A percentile compares a stretch with the other conserved stretches of the same genome.
phyloP scores from a whole-genome alignment of 2,113 vertebrate genomes.

The Hippolais icterina region DNA sequence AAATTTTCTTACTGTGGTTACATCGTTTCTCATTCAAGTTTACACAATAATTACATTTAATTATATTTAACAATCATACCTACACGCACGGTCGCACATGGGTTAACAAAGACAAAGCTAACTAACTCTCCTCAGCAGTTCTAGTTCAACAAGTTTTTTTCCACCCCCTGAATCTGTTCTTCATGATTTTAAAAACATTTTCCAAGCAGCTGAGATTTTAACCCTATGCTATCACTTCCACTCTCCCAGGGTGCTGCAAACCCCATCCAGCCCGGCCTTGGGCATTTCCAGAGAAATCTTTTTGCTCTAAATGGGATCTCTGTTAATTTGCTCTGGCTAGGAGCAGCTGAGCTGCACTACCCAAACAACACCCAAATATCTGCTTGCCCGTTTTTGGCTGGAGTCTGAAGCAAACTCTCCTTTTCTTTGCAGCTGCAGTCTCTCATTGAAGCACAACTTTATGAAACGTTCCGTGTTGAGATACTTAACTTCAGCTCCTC shows the following conservation, averaged over 20 bases:
- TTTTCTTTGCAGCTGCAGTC: not conserved
- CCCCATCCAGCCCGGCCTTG: not conserved
- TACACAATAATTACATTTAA: no score
- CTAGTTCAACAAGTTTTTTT: no score
- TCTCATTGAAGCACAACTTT: not conserved
- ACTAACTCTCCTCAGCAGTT: no score
- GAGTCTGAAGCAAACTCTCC: not conserved
- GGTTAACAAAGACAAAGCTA: no score
- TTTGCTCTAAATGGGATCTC: not conserved
- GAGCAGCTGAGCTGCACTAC: fast-evolving
- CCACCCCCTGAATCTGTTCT: no score
- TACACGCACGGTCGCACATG: no score
- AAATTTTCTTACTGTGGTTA: no score
- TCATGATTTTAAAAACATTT: no score
- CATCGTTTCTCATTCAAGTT: no score
- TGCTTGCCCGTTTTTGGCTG: not conserved
- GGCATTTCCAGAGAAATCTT: not conserved
- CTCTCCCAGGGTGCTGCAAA: not conserved
- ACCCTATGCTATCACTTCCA: not conserved
- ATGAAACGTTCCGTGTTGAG: not conserved
- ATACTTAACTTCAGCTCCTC: not conserved
- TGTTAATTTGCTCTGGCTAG: not conserved
- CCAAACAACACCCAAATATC: not conserved
- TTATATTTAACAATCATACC: no score
- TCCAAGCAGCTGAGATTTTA: no score